phyloP scores from a whole-genome alignment of 1,140 invertebrate species.

The Pygmarrhopalites habei region DNA sequence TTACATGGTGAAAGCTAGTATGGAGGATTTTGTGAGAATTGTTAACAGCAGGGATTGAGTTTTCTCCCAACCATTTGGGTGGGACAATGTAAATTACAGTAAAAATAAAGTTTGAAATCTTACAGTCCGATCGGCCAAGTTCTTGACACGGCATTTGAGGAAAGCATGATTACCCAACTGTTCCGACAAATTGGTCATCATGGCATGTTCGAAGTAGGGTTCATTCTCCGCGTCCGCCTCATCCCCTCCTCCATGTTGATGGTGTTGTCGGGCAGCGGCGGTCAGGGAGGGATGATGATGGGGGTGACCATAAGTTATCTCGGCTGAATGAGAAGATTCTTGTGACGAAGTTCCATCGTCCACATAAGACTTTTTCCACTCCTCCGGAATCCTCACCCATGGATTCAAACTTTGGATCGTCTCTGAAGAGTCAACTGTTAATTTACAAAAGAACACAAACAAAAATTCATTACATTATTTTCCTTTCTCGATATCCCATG shows the following conservation, averaged over 20 bases:
- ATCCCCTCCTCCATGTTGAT: slow-evolving; percentile 2
- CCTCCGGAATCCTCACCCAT: slow-evolving; percentile 38
- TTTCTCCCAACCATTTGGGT: too few relatives aligned
- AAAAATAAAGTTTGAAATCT: too few relatives aligned
- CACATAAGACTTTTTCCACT: slow-evolving; percentile 30
- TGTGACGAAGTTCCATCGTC: slow-evolving; percentile 28
- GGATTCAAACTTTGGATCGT: slow-evolving; percentile 38
- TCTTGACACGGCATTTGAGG: slow-evolving; percentile 68
- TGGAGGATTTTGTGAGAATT: too few relatives aligned
- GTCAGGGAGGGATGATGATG: slow-evolving; percentile 5
- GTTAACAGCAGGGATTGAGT: too few relatives aligned
- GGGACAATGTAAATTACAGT: too few relatives aligned
- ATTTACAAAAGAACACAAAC: too few relatives aligned
- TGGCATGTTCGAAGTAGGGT: slow-evolving; percentile 55
- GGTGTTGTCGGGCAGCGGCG: neutral
- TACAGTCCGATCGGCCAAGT: slow-evolving; percentile 57
- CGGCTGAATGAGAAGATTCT: slow-evolving; percentile 9
- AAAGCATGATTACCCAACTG: slow-evolving; percentile 75
- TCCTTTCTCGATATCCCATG: too few relatives aligned
- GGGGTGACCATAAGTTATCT: slow-evolving; percentile 10
- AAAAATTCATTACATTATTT: too few relatives aligned
- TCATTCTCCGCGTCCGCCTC: slow-evolving; percentile 32
- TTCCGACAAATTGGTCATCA: slow-evolving; percentile 67
- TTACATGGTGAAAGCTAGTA: too few relatives aligned
- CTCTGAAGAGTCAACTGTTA: slow-evolving; percentile 32